These are phyloP conservation scores for Grammomys surdaster DNA, from an alignment of 2,113 vertebrate species.

Conservation along the genomic window DNA sequence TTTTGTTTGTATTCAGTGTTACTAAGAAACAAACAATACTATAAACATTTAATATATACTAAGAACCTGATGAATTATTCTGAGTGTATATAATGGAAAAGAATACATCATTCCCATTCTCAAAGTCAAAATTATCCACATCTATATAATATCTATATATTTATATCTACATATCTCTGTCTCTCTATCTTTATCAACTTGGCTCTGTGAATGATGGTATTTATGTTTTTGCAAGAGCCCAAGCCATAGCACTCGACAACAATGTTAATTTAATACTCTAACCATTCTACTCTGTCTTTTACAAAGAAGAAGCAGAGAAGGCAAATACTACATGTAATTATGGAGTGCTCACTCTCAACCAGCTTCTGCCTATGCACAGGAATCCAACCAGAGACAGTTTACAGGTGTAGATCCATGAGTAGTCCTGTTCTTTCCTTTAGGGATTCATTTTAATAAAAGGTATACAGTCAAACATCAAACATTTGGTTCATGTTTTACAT, in stretches of 20 bases:
- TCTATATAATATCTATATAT: not conserved
- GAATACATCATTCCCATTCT: not conserved
- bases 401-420: not conserved
- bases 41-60: not conserved
- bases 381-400: not conserved
- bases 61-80: not conserved
- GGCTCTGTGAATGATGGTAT: not conserved
- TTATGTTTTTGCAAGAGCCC: not conserved
- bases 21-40: slow-evolving; percentile 2
- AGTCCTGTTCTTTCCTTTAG: not conserved
- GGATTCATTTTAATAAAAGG: not conserved
- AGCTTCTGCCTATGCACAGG: not conserved
- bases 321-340: not conserved
- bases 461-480: not conserved
- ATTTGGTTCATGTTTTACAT: not conserved
- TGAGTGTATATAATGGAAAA: not conserved
- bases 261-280: slow-evolving; percentile 4
- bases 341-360: not conserved
- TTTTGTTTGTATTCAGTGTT: not conserved
- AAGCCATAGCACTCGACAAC: not conserved
- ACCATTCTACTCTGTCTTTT: not conserved
- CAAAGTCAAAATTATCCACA: not conserved
- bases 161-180: not conserved
- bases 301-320: not conserved
- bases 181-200: not conserved